A percentile compares a stretch with the other conserved stretches of the same genome.
Evolutionary conservation across 2,113 vertebrate genomes (phyloP).

Genomic region (Sinocyclocheilus rhinocerous): DNA sequence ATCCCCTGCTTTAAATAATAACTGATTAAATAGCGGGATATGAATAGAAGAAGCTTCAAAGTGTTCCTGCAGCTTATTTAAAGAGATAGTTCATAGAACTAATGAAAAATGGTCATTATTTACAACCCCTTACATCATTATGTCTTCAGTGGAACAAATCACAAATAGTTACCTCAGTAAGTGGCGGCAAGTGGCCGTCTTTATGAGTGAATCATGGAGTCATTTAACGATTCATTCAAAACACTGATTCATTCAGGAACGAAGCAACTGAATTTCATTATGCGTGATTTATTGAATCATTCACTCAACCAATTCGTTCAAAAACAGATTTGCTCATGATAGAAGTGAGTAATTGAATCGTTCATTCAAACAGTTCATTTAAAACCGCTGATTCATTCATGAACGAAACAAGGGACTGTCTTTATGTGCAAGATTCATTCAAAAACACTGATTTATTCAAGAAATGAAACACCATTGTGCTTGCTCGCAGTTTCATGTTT

Average conservation of each 20-base stretch:
- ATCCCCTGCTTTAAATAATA: conserved; percentile 70
- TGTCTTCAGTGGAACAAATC: neutral
- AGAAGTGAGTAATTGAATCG: neutral
- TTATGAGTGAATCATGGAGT: neutral
- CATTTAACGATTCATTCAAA: neutral
- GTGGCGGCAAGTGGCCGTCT: neutral
- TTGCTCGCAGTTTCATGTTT: too few species aligned
- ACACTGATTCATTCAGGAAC: neutral
- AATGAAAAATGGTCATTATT: neutral
- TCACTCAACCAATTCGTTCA: neutral
- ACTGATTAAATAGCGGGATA: conserved; percentile 64
- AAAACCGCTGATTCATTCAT: neutral
- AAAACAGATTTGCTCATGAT: neutral
- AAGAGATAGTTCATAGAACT: neutral
- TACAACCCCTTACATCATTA: neutral
- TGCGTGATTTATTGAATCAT: neutral
- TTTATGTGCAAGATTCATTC: neutral
- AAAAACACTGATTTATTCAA: neutral
- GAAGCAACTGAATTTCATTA: neutral
- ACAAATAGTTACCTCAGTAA: neutral
- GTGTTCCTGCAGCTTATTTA: conserved; percentile 35
- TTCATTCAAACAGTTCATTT: neutral
- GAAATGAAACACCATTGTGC: neutral
- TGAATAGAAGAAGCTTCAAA: conserved; percentile 66
- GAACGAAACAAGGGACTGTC: neutral